Evolutionary conservation across 64 coral and sea anemone genomes (phyloP).

Genomic region (Porites lutea): DNA sequence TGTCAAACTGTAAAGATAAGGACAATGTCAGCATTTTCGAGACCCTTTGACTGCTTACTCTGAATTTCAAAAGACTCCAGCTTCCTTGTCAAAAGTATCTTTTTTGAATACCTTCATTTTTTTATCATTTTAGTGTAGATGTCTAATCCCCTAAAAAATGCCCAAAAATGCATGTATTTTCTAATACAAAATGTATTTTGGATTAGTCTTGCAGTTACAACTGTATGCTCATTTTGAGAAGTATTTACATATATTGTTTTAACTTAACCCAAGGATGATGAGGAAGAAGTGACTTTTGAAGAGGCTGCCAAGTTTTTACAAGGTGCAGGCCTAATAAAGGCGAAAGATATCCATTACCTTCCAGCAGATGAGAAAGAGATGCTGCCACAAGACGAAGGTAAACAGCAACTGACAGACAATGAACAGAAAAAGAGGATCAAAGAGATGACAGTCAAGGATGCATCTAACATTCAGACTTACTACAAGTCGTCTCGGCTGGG

Average conservation of each 20-base stretch:
- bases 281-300: slow-evolving; percentile 14
- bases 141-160: too few species aligned
- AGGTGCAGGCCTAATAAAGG: slow-evolving; percentile 39
- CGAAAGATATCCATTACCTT: slow-evolving; percentile 41
- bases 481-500: slow-evolving; percentile 84
- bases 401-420: not conserved
- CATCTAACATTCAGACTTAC: slow-evolving; percentile 79
- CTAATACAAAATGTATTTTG: too few species aligned
- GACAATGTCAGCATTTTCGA: too few species aligned
- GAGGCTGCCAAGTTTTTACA: not conserved
- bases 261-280: not conserved
- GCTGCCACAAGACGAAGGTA: not conserved
- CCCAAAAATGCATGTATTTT: too few species aligned
- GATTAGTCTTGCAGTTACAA: too few species aligned
- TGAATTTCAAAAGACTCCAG: too few species aligned
- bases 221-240: too few species aligned
- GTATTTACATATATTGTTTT: not conserved
- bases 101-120: too few species aligned
- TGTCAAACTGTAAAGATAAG: too few species aligned
- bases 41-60: too few species aligned
- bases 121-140: too few species aligned
- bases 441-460: slow-evolving; percentile 80
- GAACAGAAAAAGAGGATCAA: slow-evolving; percentile 16
- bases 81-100: too few species aligned
- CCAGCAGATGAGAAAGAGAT: not conserved